Base-by-base conservation (phyloP, 1,140 invertebrate genomes). In the Lepidostoma basale region DNA sequence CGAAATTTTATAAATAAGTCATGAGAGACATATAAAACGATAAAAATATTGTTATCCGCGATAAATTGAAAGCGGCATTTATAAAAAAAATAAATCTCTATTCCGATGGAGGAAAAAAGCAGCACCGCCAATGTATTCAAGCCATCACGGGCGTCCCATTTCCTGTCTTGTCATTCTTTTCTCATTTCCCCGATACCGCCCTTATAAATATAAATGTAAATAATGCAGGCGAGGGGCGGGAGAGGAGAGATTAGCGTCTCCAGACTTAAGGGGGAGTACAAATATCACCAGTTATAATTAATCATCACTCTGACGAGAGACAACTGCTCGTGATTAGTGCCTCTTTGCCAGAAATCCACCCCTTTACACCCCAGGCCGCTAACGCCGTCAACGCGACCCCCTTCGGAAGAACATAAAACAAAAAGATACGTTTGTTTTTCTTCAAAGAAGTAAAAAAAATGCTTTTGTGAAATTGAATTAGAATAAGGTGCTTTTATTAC, bases 241-340 rank as follows among this genome's bases (percentile, higher is more conserved):
- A 20, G 45, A 4, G 18, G 23, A 12, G 49, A 22, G 49, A 54
- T 54, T 26, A 54, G 49, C 49, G 49, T 26, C 49, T 30, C 23
- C 2, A 47, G 44, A 47, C 44, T n/a, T n/a, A n/a, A 20, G 44
- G n/a, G 25, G 49, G 49, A 20, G 28, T 22, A 30, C 66, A 62
- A 59, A 68, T 59, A 68, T 68, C 39, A 36, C 66, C 66, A 62
- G 66, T 68, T 68, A 68, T 62, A 68, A 68, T 68, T 68, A 68
- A 68, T 68, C 66, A 68, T 42, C 42, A 33, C 56, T 39, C 28
- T 68, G 66, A 68, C 45, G 66, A 68, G 66, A 68, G 66, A 68
- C 66, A 68, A 68, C 66, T 68, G 66, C 66, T 68, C 58, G 40
- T 59, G 66, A 68, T 68, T 68, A 68, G 66, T 56, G 58, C 62